These are phyloP conservation scores for Campaea margaritaria DNA, from an alignment of 2,888 invertebrate genomes.

Conservation along the genomic window DNA sequence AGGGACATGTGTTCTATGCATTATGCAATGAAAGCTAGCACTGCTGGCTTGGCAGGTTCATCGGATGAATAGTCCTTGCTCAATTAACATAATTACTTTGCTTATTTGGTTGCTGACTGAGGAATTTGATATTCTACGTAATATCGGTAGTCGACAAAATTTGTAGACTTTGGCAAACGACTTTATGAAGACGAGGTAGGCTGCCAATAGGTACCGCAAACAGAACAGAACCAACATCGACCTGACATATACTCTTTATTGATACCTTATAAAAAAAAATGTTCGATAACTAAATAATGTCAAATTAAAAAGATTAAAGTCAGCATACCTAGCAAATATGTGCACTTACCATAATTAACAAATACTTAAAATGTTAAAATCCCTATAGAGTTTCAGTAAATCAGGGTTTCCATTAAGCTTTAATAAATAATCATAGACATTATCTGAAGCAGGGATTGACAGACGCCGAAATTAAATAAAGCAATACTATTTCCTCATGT, in stretches of 20 bases:
- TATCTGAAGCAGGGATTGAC: constrained; percentile 47
- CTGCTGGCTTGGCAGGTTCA: constrained; percentile 32
- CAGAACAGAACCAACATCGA: too few species aligned
- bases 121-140: not conserved
- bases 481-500: constrained; percentile 75
- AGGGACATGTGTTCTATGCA: constrained; percentile 41
- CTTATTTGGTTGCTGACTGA: constrained; percentile 20
- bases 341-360: too few species aligned
- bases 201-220: too few species aligned
- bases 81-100: constrained; percentile 34
- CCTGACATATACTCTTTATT: too few species aligned
- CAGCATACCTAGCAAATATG: too few species aligned
- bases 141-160: too few species aligned
- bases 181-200: not conserved
- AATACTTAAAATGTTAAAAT: not conserved
- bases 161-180: not conserved
- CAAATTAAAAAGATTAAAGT: too few species aligned
- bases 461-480: constrained; percentile 70
- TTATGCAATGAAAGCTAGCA: constrained; percentile 43
- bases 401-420: constrained; percentile 14
- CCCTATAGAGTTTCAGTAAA: not conserved
- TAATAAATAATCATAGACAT: constrained; percentile 40
- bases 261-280: too few species aligned
- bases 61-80: constrained; percentile 33
- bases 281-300: too few species aligned